Evolutionary conservation across 2,888 invertebrate species (phyloP).

Genomic region (Tillus elongatus): DNA sequence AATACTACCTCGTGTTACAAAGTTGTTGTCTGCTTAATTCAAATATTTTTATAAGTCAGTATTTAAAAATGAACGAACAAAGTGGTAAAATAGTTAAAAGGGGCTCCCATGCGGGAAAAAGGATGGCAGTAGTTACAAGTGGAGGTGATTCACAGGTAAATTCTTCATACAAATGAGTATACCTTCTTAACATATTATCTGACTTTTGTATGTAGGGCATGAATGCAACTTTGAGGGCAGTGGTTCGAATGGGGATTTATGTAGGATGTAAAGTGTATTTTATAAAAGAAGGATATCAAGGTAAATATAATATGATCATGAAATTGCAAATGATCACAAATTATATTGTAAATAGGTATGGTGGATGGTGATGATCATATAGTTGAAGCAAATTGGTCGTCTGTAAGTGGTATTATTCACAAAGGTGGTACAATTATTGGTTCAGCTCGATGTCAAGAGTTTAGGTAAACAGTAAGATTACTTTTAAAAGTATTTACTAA

Average conservation of each 20-base stretch:
- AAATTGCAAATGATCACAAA: not conserved
- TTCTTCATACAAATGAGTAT: slow-evolving; percentile 6
- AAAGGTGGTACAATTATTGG: slow-evolving; percentile 98
- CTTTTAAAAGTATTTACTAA: too few relatives aligned
- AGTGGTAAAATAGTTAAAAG: too few relatives aligned
- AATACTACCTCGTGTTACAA: too few relatives aligned
- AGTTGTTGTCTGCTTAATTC: too few relatives aligned
- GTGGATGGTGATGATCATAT: slow-evolving; percentile 95
- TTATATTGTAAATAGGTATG: slow-evolving; percentile 56
- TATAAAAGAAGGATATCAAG: slow-evolving; percentile 82
- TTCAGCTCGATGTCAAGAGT: slow-evolving; percentile 91
- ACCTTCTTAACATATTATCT: slow-evolving; percentile 1
- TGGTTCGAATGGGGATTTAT: slow-evolving; percentile 98
- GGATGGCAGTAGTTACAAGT: slow-evolving; percentile 92
- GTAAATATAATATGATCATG: slow-evolving; percentile 21
- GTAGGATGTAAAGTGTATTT: slow-evolving; percentile 90
- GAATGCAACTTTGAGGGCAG: slow-evolving; percentile 97
- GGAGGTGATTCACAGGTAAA: slow-evolving; percentile 90
- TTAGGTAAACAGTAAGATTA: too few relatives aligned
- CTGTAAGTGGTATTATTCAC: slow-evolving; percentile 97
- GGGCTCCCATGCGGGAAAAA: slow-evolving; percentile 82
- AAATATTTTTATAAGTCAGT: too few relatives aligned
- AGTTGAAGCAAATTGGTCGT: slow-evolving; percentile 91
- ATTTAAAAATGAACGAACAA: too few relatives aligned
- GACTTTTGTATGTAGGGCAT: slow-evolving; percentile 61